These are phyloP conservation scores for Caranx ignobilis DNA, from an alignment of 2,113 vertebrate species.

Conservation along the genomic window DNA sequence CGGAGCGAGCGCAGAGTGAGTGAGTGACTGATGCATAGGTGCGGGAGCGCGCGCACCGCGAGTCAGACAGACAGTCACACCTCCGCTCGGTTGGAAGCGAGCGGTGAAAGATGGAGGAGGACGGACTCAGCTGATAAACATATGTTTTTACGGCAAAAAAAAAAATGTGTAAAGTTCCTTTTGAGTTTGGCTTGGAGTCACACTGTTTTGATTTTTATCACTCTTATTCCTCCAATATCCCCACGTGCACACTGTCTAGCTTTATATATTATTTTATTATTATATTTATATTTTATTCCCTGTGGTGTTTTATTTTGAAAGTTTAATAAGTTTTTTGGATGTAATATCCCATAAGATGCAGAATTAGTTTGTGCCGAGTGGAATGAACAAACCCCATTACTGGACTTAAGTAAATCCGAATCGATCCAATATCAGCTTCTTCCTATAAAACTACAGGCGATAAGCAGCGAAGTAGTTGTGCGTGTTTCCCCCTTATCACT, in stretches of 20 bases:
- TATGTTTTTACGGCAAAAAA: neutral
- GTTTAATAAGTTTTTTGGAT: neutral
- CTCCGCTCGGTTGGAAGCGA: neutral
- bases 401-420: neutral
- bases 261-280: neutral
- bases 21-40: constrained; percentile 47
- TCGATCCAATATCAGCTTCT: no score
- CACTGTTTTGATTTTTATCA: neutral
- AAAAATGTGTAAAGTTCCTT: no score
- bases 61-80: constrained; percentile 9
- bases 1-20: constrained; percentile 10
- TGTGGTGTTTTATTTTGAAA: neutral
- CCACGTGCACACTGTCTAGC: neutral
- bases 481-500: constrained; percentile 37
- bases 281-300: neutral
- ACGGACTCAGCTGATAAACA: neutral
- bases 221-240: neutral
- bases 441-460: neutral
- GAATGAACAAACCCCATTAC: neutral
- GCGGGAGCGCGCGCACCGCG: constrained; percentile 53
- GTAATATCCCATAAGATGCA: neutral
- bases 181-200: neutral
- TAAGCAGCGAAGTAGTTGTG: constrained; percentile 6
- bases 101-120: neutral
- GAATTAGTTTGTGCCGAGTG: neutral